Evolutionary conservation across 2,888 invertebrate species (phyloP).

Genomic region (Prosopocoilus inquinatus): DNA sequence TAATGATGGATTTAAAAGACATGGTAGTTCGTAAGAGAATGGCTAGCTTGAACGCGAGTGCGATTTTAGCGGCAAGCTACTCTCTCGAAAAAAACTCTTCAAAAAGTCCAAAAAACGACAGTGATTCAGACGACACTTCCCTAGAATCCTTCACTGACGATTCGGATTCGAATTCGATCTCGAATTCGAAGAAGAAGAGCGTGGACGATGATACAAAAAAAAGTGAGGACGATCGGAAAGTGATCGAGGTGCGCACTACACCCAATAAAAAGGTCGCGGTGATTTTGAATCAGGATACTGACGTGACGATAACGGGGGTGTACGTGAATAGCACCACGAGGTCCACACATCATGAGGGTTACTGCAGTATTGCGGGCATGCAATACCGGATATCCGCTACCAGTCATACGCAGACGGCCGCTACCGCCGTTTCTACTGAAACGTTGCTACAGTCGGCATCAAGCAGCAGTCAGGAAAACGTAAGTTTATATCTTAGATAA

Average conservation of each 20-base stretch:
- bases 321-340: slow-evolving; percentile 74
- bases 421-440: slow-evolving; percentile 74
- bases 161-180: no score
- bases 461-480: slow-evolving; percentile 44
- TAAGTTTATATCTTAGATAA: slow-evolving; percentile 35
- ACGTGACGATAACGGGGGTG: slow-evolving; percentile 84
- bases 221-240: slow-evolving; percentile 45
- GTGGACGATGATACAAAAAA: slow-evolving; percentile 53
- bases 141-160: slow-evolving; percentile 55
- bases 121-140: slow-evolving; percentile 54
- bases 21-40: slow-evolving; percentile 87
- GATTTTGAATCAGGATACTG: slow-evolving; percentile 81
- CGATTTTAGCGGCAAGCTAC: slow-evolving; percentile 86
- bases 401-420: slow-evolving; percentile 81
- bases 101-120: slow-evolving; percentile 58
- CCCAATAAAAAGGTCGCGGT: slow-evolving; percentile 69
- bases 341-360: slow-evolving; percentile 76
- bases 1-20: slow-evolving; percentile 78
- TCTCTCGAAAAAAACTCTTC: slow-evolving; percentile 61
- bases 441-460: slow-evolving; percentile 48
- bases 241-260: slow-evolving; percentile 47
- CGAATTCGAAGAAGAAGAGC: slow-evolving; percentile 51
- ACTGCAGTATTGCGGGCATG: slow-evolving; percentile 81
- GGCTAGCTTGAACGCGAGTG: slow-evolving; percentile 89
- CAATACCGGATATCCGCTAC: slow-evolving; percentile 86